Percentiles rank a stretch among this genome's conserved stretches.
Conservation (phyloP, 2,113 vertebrate genomes). For the Prietella phreatophila region DNA sequence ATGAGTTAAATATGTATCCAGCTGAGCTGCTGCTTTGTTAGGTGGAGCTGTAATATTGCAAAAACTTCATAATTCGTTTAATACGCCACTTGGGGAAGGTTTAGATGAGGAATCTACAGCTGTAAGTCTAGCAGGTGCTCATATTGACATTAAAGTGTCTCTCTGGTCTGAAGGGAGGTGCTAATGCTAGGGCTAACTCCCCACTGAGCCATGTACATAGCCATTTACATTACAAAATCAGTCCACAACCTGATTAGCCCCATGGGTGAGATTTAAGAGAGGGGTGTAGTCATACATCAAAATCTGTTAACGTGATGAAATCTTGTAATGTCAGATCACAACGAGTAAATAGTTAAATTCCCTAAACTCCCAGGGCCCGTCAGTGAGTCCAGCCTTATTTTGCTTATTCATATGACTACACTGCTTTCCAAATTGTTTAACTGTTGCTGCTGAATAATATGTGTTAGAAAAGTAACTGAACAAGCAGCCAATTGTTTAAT, state of each 20-base stretch:
- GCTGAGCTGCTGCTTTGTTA: conserved; percentile 18
- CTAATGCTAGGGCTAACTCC: conserved; percentile 11
- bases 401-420: background rate
- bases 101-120: conserved; percentile 32
- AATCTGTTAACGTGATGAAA: conserved; percentile 8
- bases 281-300: background rate
- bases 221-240: background rate
- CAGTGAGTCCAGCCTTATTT: background rate
- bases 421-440: background rate
- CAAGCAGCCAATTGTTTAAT: background rate
- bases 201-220: conserved; percentile 8
- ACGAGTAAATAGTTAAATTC: background rate
- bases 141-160: conserved; percentile 27
- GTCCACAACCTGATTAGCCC: background rate
- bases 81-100: conserved; percentile 25
- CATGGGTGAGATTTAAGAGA: background rate
- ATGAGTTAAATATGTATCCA: background rate
- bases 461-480: background rate
- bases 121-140: conserved; percentile 31
- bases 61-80: conserved; percentile 27
- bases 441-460: background rate
- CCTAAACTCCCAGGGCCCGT: background rate
- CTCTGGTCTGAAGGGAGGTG: conserved; percentile 21
- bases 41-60: background rate
- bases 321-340: conserved; percentile 1